Percentiles rank a stretch among this genome's conserved stretches.
phyloP scores from a whole-genome alignment of 2,797 vertebrate species.

The Myotis vivesi region DNA sequence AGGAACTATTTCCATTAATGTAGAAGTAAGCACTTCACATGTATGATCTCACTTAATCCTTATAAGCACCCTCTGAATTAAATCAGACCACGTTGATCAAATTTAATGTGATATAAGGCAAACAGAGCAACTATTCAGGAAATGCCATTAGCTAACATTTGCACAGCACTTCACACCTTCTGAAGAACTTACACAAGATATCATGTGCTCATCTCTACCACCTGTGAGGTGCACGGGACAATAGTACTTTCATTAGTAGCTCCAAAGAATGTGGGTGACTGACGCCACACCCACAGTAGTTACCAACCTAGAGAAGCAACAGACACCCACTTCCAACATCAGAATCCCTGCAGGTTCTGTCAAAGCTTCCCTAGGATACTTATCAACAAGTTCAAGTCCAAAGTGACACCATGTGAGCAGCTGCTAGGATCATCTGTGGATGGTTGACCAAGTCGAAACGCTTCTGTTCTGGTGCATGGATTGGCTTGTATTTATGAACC shows the following conservation, averaged over 20 bases:
- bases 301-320: not conserved
- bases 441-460: fast-evolving
- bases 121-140: not conserved
- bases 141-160: not conserved
- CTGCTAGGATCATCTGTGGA: fast-evolving
- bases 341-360: not conserved
- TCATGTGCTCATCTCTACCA: not conserved
- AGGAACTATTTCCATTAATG: not conserved
- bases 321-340: not conserved
- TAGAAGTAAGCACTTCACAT: not conserved
- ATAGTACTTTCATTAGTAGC: no score
- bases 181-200: not conserved
- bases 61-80: not conserved
- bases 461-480: not conserved
- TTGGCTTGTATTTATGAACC: not conserved
- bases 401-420: not conserved
- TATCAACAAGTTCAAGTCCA: not conserved
- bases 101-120: not conserved
- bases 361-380: not conserved
- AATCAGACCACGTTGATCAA: not conserved
- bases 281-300: not conserved
- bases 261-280: not conserved
- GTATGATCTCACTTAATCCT: not conserved
- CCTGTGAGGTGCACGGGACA: fast-evolving
- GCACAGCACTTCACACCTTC: not conserved